Percentiles rank a stretch among this genome's conserved stretches.
These are phyloP conservation scores for Sylvia atricapilla DNA, from an alignment of 2,113 vertebrate genomes.

Conservation along the genomic window DNA sequence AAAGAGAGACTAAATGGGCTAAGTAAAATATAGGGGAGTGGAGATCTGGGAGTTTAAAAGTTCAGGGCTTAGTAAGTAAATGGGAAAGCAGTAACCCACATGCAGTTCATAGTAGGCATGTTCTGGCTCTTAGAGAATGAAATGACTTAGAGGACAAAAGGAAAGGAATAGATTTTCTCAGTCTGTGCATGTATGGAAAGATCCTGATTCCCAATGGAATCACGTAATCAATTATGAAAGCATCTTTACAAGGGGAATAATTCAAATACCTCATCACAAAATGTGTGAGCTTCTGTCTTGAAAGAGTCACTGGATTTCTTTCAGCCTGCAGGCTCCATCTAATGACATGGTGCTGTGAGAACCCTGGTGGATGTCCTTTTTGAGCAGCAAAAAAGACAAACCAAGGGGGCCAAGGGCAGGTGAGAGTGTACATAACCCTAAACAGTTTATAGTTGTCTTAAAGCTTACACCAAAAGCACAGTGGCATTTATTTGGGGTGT, in stretches of 20 bases:
- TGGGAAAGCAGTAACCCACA: constrained; percentile 1
- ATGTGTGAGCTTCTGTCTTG: background rate
- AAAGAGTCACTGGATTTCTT: background rate
- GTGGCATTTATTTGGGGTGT: background rate
- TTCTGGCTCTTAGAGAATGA: background rate
- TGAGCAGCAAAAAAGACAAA: background rate
- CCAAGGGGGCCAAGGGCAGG: background rate
- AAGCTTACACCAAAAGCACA: background rate
- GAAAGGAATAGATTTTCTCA: background rate
- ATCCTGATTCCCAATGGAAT: background rate
- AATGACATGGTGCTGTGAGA: background rate
- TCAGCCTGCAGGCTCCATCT: background rate
- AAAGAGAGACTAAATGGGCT: constrained; percentile 8
- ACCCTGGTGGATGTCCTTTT: background rate
- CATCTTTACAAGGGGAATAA: background rate
- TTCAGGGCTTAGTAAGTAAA: constrained; percentile 39
- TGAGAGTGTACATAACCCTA: background rate
- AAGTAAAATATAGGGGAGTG: background rate
- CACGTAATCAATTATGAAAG: background rate
- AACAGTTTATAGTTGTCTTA: background rate
- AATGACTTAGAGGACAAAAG: background rate
- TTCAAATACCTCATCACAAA: background rate
- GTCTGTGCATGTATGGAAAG: background rate
- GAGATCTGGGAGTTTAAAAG: constrained; percentile 31
- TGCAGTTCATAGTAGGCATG: background rate